Percentiles rank a stretch among this genome's conserved stretches.
These are phyloP conservation scores for Microplitis demolitor DNA, from an alignment of 1,140 invertebrate genomes.

Conservation along the genomic window DNA sequence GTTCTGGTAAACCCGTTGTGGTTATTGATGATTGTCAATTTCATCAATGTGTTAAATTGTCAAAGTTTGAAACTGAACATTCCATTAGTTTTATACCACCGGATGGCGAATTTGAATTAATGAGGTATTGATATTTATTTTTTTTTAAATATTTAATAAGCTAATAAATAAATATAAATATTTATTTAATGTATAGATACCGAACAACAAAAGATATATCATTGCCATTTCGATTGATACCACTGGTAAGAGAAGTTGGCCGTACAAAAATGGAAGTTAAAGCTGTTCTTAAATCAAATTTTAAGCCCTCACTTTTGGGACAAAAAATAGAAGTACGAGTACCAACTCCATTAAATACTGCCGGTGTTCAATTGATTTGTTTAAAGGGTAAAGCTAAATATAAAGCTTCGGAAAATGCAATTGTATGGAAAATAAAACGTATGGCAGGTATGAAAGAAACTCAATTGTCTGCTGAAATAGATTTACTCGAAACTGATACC, in stretches of 20 bases:
- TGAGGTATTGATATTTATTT: slow-evolving; percentile 73
- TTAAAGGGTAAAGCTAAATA: slow-evolving; percentile 99
- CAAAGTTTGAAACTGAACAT: slow-evolving; percentile 99
- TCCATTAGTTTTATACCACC: slow-evolving; percentile 99
- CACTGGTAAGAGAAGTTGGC: slow-evolving; percentile 95
- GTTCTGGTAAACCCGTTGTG: slow-evolving; percentile 92
- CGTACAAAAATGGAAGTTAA: slow-evolving; percentile 99
- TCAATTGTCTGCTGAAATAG: slow-evolving; percentile 98
- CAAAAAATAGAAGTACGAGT: slow-evolving; percentile 99
- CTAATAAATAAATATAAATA: neutral
- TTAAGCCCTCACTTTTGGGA: slow-evolving; percentile 96
- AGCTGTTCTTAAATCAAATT: slow-evolving; percentile 99
- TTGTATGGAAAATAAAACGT: slow-evolving; percentile 99
- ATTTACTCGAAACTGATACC: slow-evolving; percentile 96
- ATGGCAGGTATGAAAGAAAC: slow-evolving; percentile 99
- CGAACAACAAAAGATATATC: slow-evolving; percentile 99
- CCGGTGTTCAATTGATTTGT: slow-evolving; percentile 97
- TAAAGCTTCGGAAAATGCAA: slow-evolving; percentile 99
- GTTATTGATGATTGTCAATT: slow-evolving; percentile 99
- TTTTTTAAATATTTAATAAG: slow-evolving; percentile 14
- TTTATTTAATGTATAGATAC: slow-evolving; percentile 69
- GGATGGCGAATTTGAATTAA: slow-evolving; percentile 99
- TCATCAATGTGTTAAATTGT: slow-evolving; percentile 99
- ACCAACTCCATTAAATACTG: slow-evolving; percentile 98
- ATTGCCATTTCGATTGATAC: slow-evolving; percentile 98